These are phyloP conservation scores for Eristalinus aeneus DNA, from an alignment of 2,888 invertebrate species.

Conservation along the genomic window DNA sequence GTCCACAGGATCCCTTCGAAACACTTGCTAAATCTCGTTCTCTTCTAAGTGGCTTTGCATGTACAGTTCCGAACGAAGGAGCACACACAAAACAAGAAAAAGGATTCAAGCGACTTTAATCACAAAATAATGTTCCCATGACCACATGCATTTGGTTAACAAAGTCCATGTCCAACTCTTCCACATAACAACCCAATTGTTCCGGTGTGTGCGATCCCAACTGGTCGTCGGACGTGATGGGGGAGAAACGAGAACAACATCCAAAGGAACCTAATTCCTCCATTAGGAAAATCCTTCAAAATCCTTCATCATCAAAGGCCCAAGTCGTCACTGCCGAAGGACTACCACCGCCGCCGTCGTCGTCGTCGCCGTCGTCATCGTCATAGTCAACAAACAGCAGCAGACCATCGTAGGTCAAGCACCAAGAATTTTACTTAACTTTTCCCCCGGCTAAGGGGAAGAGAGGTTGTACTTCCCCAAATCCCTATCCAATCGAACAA, in stretches of 20 bases:
- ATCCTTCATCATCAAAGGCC: constrained; percentile 53
- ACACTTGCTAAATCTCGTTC: neutral
- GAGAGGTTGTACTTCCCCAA: neutral
- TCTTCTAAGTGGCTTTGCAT: constrained; percentile 52
- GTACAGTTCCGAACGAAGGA: constrained; percentile 14
- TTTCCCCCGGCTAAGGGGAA: neutral
- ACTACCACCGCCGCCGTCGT: neutral
- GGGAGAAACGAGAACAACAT: constrained; percentile 5
- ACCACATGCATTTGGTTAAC: constrained; percentile 35
- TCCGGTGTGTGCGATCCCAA: neutral
- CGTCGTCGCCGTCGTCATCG: neutral
- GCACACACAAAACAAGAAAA: neutral
- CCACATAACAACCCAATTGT: constrained; percentile 31
- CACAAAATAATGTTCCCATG: constrained; percentile 53
- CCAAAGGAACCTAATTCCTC: constrained; percentile 42
- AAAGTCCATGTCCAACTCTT: constrained; percentile 16
- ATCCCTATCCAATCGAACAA: neutral
- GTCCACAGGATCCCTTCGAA: neutral
- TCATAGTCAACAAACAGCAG: neutral
- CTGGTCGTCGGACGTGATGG: neutral
- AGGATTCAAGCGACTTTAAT: constrained; percentile 31
- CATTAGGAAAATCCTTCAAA: constrained; percentile 59
- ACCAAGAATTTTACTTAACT: constrained; percentile 17
- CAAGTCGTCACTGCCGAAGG: neutral
- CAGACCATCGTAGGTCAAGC: constrained; percentile 35